Base-by-base conservation (phyloP, 1,140 invertebrate species). In the Dreissena rostriformis region DNA sequence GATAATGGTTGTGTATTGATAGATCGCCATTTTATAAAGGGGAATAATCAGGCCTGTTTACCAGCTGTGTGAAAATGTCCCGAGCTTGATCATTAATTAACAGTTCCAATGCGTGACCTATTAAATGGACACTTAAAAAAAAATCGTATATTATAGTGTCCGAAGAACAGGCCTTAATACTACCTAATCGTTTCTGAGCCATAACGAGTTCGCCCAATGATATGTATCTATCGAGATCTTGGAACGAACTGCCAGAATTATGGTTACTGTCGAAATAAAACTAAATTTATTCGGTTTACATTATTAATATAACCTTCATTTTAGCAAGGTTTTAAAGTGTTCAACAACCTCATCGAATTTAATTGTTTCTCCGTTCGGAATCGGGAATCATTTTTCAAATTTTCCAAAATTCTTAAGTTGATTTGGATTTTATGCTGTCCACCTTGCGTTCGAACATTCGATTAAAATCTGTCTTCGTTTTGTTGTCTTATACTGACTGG, bases 51-150 rank as follows among this genome's bases (percentile, higher is more conserved):
- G 49, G 12, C 75, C 75, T 67, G 49, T n/a, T 52, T n/a, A 29
- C 65, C 75, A 78, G 19, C 22, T 17, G 24, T 67, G 24, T 14
- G 61, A 22, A 53, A 51, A 78, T 15, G 49, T 51, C 10, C 57
- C 75, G 19, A 17, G 8, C 26, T 67, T 61, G 52, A 78, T 17
- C 14, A 51, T 77, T 63, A 77, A 77, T 66, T n/a, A 78, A 28
- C 15, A 52, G 66, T 51, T 49, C 39, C 24, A 78, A 22, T 24
- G 39, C 15, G 7, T 12, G 11, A 26, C 66, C 49, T 78, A 52
- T 15, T 53, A 78, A 24, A 26, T 53, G 12, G 22, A 22, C 52
- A 22, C 55, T 67, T 53, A 67, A 24, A 22, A 29, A 67, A 49
- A 39, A 57, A 29, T 75, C 73, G 39, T 75, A 61, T 24, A 61